Evolutionary conservation across 2,113 vertebrate genomes (phyloP), one percentile per base, ranked within the genome.

Genomic region (Pomatorhinus ruficollis): DNA sequence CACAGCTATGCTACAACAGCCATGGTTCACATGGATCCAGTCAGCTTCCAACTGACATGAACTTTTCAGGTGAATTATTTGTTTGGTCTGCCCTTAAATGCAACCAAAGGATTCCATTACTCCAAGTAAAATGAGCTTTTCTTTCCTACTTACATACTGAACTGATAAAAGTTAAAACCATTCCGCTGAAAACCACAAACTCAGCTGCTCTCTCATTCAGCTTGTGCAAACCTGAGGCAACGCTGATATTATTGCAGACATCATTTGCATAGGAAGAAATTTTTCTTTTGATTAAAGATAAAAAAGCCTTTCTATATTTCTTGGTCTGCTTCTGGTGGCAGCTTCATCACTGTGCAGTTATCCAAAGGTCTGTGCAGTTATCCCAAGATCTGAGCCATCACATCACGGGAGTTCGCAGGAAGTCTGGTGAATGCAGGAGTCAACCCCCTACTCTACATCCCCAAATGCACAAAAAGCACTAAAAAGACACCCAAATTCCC

Each of bases 211-310:
- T 81, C 82, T 77, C 66, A 65, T 89, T 83, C 79, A 93, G 76
- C 21, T 42, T 54, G 30, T 63, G 75, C 72, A 83, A 92, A 96
- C 96, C 95, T 76, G 90, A 95, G 88, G 97, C 97, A 85, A 94
- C 2, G 2, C 40, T 93, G 96, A 95, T 84, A 92, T 65, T 89
- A 95, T 42, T 95, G 93, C 4, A 12, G 89, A 86, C 68, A 53
- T 72, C 50, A 97, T 96, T 94, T 96, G 95, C 95, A 97, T 88
- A 91, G 65, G 83, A 77, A 96, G 92, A 95, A 92, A 47, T 90
- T 86, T 91, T 91, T 87, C 76, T 87, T 95, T 91, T 92, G 80
- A 92, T 93, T 95, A 39, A 87, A 92, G 69, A 40, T 80, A 89
- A 49, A 87, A 88, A 91, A 65, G 21, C 37, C 45, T 72, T 89